Evolutionary conservation across 2,888 invertebrate genomes (phyloP).

Genomic region (Morpho deidamia): DNA sequence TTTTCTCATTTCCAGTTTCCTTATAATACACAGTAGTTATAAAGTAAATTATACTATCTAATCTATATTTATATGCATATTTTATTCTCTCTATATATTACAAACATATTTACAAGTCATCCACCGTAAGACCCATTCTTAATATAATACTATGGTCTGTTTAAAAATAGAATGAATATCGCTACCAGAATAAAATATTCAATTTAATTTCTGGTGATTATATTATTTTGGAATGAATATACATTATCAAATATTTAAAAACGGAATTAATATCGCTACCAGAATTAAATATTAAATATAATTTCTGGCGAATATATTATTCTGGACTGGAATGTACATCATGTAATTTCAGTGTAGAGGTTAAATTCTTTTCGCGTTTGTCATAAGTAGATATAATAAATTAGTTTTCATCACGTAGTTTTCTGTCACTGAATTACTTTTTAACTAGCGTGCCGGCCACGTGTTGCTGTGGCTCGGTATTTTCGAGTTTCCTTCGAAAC

Average conservation of each 20-base stretch:
- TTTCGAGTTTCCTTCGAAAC: no score
- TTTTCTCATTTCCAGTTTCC: constrained; percentile 69
- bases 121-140: constrained; percentile 67
- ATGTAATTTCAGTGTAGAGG: not conserved
- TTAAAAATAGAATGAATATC: constrained; percentile 7
- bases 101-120: constrained; percentile 73
- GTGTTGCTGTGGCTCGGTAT: no score
- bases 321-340: not conserved
- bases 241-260: not conserved
- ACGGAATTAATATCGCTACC: not conserved
- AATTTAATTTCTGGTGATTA: not conserved
- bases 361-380: no score
- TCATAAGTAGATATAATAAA: no score
- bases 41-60: constrained; percentile 75
- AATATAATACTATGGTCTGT: constrained; percentile 34
- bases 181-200: not conserved
- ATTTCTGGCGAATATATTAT: not conserved
- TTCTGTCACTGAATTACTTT: no score
- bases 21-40: constrained; percentile 72
- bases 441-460: no score
- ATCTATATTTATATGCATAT: constrained; percentile 68
- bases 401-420: no score
- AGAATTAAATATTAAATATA: not conserved
- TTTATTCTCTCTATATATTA: constrained; percentile 69
- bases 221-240: not conserved